A percentile compares a stretch with the other conserved stretches of the same genome.
Evolutionary conservation across 2,888 invertebrate genomes (phyloP).

Genomic region (Drosophila greeni): DNA sequence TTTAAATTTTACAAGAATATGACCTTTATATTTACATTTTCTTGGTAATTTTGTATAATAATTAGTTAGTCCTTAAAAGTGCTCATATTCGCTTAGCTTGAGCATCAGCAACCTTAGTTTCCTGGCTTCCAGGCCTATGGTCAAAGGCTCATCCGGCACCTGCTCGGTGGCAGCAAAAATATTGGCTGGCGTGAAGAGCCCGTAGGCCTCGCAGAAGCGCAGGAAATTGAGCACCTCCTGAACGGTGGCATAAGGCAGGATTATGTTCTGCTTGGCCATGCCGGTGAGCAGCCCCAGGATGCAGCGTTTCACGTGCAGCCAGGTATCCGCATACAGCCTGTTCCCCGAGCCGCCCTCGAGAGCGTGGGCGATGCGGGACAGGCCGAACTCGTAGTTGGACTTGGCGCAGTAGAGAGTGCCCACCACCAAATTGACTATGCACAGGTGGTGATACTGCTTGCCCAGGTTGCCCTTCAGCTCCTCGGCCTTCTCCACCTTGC

Average conservation of each 20-base stretch:
- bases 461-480: conserved; percentile 91
- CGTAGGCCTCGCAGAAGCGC: conserved; percentile 87
- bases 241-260: conserved; percentile 87
- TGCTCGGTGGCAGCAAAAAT: conserved; percentile 75
- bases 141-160: conserved; percentile 73
- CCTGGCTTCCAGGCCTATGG: conserved; percentile 78
- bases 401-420: conserved; percentile 99
- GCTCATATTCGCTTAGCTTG: conserved; percentile 78
- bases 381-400: conserved; percentile 99
- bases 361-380: conserved; percentile 97
- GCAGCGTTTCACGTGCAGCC: conserved; percentile 98
- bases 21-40: not conserved
- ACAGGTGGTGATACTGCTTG: conserved; percentile 96
- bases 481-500: conserved; percentile 98
- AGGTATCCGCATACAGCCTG: conserved; percentile 97
- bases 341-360: conserved; percentile 80
- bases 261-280: conserved; percentile 90
- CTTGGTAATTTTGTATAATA: too few relatives aligned
- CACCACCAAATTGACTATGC: conserved; percentile 98
- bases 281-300: conserved; percentile 92
- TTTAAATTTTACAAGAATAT: not conserved
- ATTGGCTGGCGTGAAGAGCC: conserved; percentile 77
- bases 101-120: conserved; percentile 76
- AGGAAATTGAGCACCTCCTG: conserved; percentile 91
- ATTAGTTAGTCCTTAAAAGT: conserved; percentile 11